Base-by-base conservation (phyloP, 2,888 invertebrate species). In the Gymnoscelis rufifasciata region DNA sequence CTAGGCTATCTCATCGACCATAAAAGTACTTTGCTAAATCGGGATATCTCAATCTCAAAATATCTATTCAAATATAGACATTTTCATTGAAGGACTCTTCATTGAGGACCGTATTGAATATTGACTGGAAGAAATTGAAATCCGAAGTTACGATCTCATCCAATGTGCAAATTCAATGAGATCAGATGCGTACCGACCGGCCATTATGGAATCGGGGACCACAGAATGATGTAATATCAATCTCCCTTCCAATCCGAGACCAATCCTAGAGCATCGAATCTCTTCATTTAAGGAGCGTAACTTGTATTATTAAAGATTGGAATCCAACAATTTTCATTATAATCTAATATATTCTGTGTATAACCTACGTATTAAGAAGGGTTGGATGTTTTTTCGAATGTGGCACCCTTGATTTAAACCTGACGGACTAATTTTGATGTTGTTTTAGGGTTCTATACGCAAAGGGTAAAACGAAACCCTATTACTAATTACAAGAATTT, bases 51-150 rank as follows among this genome's bases (percentile, higher is more conserved):
- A 19, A 19, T 19, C 19, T 5, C 3, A 2, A 19, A 19, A 19
- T n/a, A n/a, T 19, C 15, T 33, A 15, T 15, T 15, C 15, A 33
- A 15, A 33, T 33, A 33, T 33, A 33, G n/a, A 38, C 7, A 29
- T 15, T 42, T 40, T 51, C 27, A 41, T 43, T 44, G 33, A 54
- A 43, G 30, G 49, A 54, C 33, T 35, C 48, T 45, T 52, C 33
- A 49, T 47, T 51, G 44, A 44, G 28, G 42, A 26, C 38, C 43
- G 50, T 52, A 47, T 48, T 47, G 40, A 48, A 54, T 54, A 51
- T 48, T 45, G 38, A 47, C 38, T 47, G 49, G 54, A 49, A 52
- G 49, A 48, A 55, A 55, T 54, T 58, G 52, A 51, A 58, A 58
- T 50, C 49, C 42, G 41, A 52, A 51, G 44, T 51, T 43, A 43